Evolutionary conservation across 2,888 invertebrate species (phyloP), one percentile per base, ranked within the genome.

Genomic region (Drosophila sordidula): DNA sequence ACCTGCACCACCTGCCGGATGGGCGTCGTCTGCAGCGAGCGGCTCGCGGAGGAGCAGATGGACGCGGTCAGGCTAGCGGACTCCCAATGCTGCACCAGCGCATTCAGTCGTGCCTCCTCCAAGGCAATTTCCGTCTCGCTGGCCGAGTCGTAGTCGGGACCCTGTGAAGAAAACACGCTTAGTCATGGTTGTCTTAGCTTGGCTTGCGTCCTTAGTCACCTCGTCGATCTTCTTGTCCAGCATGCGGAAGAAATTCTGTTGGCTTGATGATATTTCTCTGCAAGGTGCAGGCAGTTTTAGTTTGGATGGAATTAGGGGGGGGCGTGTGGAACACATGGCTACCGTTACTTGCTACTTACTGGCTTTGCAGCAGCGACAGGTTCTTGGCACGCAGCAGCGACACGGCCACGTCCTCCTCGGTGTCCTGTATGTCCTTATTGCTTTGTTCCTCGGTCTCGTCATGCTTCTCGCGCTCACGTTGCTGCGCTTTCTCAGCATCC

Each of bases 161-260:
- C 97, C 96, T 96, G 92, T 1, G 56, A 47, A 46, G 4, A 6
- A 12, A 6, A 4, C 0, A 16, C 2, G 0, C 14, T 49, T 16
- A 34, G 8, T n/a, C 11, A 0, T 18, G 6, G 16, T 41, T 16
- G 2, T 18, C 5, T 32, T n/a, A 11, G 8, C 6, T 34, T 11
- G 12, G n/a, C 39, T 32, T 14, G 8, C 32, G 14, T 39, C 4
- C 6, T 26, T 4, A 12, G 26, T 79, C 93, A 97, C 97, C 93
- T 95, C 96, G 92, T 97, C 96, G 90, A 98, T 97, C 93, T 97
- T 97, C 87, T 97, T 97, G 91, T 98, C 98, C 85, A 98, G 94
- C 96, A 97, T 97, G 92, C 95, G 96, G 93, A 98, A 98, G 93
- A 98, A 98, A 91, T 98, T 97, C 90, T 96, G 95, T 93, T 98